Evolutionary conservation across 2,797 vertebrate species (phyloP).

Genomic region (Hippocampus kuda): DNA sequence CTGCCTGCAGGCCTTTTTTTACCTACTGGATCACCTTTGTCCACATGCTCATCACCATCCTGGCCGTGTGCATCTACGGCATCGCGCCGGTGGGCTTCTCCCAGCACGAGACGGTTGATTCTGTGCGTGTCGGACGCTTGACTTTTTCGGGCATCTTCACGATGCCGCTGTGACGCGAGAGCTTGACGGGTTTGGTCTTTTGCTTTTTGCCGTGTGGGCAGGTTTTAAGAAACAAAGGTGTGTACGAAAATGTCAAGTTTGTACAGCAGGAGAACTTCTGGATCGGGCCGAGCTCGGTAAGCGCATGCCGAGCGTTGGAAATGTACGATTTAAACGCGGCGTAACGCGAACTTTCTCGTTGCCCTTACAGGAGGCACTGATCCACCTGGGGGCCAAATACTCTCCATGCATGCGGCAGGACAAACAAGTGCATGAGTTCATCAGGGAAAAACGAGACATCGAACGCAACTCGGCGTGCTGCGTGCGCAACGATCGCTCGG

Average conservation of each 20-base stretch:
- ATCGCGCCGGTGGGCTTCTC: constrained; percentile 97
- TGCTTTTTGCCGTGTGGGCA: constrained; percentile 29
- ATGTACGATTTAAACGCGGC: no score
- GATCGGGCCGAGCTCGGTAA: constrained; percentile 96
- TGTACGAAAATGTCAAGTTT: constrained; percentile 97
- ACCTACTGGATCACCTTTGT: constrained; percentile 98
- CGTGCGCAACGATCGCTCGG: constrained; percentile 90
- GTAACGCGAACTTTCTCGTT: background rate
- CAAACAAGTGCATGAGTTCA: constrained; percentile 85
- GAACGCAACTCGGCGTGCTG: constrained; percentile 93
- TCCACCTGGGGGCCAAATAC: constrained; percentile 97
- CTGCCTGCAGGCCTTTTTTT: constrained; percentile 83
- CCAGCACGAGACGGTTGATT: constrained; percentile 96
- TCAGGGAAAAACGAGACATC: constrained; percentile 76
- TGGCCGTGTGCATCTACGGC: constrained; percentile 92
- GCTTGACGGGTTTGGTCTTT: no score
- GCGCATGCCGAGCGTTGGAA: constrained; percentile 16
- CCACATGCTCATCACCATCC: constrained; percentile 91
- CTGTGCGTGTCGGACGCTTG: constrained; percentile 71
- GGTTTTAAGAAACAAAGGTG: constrained; percentile 94
- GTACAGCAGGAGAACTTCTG: constrained; percentile 99
- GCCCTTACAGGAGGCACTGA: constrained; percentile 80
- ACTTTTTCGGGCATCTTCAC: background rate
- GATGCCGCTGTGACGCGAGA: background rate
- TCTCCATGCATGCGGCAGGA: constrained; percentile 98